Percentiles rank a stretch among this genome's conserved stretches.
phyloP scores from a whole-genome alignment of 2,888 invertebrate genomes.

The Parthenolecanium corni region DNA sequence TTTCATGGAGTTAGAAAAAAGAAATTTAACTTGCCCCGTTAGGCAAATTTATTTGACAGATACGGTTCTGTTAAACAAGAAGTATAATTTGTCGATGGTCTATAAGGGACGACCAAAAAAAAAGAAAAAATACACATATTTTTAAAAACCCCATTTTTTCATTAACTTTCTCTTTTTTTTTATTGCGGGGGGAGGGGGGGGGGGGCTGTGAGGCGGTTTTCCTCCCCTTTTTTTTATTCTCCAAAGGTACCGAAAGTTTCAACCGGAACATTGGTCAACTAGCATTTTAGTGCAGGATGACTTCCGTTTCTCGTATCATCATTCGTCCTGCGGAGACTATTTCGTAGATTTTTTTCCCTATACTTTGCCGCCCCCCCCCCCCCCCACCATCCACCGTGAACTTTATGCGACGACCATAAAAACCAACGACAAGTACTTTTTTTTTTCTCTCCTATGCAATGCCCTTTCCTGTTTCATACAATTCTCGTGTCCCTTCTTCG shows the following conservation, averaged over 20 bases:
- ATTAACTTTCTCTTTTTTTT: neutral
- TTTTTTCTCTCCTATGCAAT: slow-evolving; percentile 3
- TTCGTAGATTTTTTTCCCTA: slow-evolving; percentile 6
- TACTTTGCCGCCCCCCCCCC: neutral
- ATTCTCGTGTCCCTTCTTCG: slow-evolving; percentile 3
- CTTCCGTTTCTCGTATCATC: slow-evolving; percentile 26
- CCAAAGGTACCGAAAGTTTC: slow-evolving; percentile 18
- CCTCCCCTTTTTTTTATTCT: slow-evolving; percentile 1
- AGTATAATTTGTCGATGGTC: slow-evolving; percentile 11
- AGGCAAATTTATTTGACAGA: slow-evolving; percentile 19
- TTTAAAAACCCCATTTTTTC: slow-evolving; percentile 8
- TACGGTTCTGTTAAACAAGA: slow-evolving; percentile 14
- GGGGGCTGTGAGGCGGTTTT: too few species aligned
- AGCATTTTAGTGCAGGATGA: slow-evolving; percentile 20
- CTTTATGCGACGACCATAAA: slow-evolving; percentile 18
- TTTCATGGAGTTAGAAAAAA: too few species aligned
- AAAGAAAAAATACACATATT: slow-evolving; percentile 13
- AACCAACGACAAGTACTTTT: slow-evolving; percentile 1
- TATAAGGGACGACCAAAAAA: too few species aligned
- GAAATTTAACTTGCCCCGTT: slow-evolving; percentile 5
- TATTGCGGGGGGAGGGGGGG: too few species aligned
- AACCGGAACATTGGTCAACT: slow-evolving; percentile 25
- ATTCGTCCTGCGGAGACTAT: slow-evolving; percentile 1
- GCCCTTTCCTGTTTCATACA: slow-evolving; percentile 24
- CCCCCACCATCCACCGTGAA: neutral